These are phyloP conservation scores for Sylvia borin DNA, from an alignment of 2,797 vertebrate genomes.

Conservation along the genomic window DNA sequence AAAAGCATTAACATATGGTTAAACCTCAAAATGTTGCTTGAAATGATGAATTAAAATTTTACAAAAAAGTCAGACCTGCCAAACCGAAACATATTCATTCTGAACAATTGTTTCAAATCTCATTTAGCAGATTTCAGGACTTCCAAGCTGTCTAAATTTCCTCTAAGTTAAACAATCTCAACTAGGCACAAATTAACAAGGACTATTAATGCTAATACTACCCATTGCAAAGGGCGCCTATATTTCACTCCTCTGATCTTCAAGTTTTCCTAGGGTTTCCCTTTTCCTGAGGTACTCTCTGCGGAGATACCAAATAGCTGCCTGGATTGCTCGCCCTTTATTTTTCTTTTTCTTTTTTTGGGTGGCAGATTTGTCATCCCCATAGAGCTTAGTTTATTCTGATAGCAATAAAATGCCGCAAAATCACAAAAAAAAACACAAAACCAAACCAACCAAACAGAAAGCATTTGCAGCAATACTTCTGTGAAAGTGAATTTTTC, in stretches of 20 bases:
- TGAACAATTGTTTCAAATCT: neutral
- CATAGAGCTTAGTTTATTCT: neutral
- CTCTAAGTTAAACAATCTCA: neutral
- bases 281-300: neutral
- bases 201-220: neutral
- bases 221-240: neutral
- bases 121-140: neutral
- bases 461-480: neutral
- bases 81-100: neutral
- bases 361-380: neutral
- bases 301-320: neutral
- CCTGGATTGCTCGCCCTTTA: neutral
- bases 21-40: neutral
- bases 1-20: neutral
- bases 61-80: fast-evolving
- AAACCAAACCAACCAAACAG: neutral
- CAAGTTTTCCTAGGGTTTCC: neutral
- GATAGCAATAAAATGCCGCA: neutral
- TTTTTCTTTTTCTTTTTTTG: neutral
- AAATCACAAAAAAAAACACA: neutral
- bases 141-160: neutral
- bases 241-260: neutral
- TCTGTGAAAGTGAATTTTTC: neutral
- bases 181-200: neutral
- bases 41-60: neutral